Conservation (phyloP, 2,797 vertebrate species). For the Microhierax caerulescens region DNA sequence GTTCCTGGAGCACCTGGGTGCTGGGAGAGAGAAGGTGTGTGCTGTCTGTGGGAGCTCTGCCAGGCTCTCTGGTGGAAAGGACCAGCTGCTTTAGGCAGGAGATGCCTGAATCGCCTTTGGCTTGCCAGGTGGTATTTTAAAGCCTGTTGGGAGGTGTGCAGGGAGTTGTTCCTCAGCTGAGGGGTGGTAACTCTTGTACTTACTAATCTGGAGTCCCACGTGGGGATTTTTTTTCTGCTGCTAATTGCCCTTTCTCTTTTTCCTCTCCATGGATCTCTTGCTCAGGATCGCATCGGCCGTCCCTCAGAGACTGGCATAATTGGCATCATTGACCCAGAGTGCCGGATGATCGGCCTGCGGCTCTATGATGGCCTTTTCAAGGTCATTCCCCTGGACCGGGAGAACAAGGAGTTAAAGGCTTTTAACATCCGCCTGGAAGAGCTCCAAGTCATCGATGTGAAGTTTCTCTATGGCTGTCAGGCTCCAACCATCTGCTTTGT, state of each 20-base stretch:
- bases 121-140: neutral
- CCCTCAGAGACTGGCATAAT: constrained; percentile 98
- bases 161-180: neutral
- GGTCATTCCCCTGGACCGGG: constrained; percentile 94
- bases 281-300: constrained; percentile 91
- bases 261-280: fast-evolving
- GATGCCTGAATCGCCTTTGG: fast-evolving
- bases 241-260: fast-evolving
- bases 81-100: neutral
- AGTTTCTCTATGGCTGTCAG: constrained; percentile 95
- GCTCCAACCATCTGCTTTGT: constrained; percentile 98
- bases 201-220: fast-evolving
- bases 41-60: neutral
- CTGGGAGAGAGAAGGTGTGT: neutral
- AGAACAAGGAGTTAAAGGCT: constrained; percentile 96
- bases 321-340: constrained; percentile 96
- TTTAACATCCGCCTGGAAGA: constrained; percentile 98
- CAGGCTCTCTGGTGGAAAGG: neutral
- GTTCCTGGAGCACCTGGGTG: neutral
- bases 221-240: fast-evolving
- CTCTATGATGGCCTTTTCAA: constrained; percentile 97
- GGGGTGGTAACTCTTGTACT: no score
- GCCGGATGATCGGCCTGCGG: constrained; percentile 95
- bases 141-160: neutral
- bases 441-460: constrained; percentile 96